phyloP scores from a whole-genome alignment of 2,113 vertebrate species.

The Leucoraja erinaceus region DNA sequence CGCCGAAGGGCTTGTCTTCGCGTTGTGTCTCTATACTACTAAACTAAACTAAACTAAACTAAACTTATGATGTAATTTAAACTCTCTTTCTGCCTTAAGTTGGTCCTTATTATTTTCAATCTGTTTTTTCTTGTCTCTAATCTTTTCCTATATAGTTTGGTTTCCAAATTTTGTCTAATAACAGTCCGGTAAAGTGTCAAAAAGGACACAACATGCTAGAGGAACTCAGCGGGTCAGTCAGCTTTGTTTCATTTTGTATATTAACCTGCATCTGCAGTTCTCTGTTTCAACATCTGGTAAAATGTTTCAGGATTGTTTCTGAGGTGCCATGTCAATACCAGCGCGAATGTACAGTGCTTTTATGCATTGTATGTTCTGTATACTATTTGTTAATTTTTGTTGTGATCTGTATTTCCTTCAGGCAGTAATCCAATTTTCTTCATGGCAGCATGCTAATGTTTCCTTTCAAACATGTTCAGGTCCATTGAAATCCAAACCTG shows the following conservation, averaged over 20 bases:
- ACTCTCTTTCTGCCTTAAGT: not conserved
- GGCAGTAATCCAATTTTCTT: constrained; percentile 2
- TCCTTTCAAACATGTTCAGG: not conserved
- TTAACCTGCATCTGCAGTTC: no score
- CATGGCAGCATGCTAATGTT: not conserved
- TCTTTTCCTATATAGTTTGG: not conserved
- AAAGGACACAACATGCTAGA: no score
- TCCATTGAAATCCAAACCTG: constrained; percentile 19
- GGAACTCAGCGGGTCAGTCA: no score
- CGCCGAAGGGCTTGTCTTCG: no score
- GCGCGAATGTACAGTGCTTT: not conserved
- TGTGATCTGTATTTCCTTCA: not conserved
- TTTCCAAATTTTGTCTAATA: not conserved
- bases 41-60: no score
- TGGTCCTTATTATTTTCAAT: not conserved
- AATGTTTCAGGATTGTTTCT: not conserved
- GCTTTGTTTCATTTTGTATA: no score
- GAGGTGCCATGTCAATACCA: not conserved
- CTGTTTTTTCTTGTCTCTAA: no score
- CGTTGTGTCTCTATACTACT: no score
- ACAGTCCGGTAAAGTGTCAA: not conserved
- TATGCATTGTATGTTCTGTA: not conserved
- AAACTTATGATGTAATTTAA: no score
- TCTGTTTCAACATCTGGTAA: no score
- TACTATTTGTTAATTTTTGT: not conserved